Evolutionary conservation across 2,888 invertebrate species (phyloP).

Genomic region (Cordylochernes scorpioides): DNA sequence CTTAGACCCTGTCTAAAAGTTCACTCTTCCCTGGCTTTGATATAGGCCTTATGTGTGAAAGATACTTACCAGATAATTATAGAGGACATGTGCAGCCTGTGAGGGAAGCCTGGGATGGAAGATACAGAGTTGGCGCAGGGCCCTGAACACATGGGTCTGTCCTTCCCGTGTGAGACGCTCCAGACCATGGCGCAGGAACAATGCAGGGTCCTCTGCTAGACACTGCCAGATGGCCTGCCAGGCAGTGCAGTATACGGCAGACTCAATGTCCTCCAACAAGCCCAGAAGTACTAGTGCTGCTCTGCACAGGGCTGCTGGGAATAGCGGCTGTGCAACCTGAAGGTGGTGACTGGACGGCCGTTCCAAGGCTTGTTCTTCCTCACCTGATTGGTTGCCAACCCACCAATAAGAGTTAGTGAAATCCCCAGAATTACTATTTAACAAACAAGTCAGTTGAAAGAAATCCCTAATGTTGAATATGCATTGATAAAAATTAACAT

Average conservation of each 20-base stretch:
- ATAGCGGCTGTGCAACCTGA: constrained; percentile 59
- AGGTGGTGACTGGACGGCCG: constrained; percentile 11
- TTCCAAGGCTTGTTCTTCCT: constrained; percentile 12
- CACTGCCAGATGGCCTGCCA: constrained; percentile 95
- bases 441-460: too few species aligned
- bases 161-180: constrained; percentile 78
- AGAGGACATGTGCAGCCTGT: constrained; percentile 88
- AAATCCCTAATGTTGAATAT: too few species aligned
- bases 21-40: too few species aligned
- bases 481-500: too few species aligned
- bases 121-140: constrained; percentile 58
- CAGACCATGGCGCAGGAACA: constrained; percentile 79
- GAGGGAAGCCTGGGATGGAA: constrained; percentile 26
- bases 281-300: constrained; percentile 83
- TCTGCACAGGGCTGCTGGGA: constrained; percentile 85
- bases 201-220: constrained; percentile 82
- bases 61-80: constrained; percentile 59
- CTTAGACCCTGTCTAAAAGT: too few species aligned
- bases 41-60: neutral
- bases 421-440: too few species aligned
- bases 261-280: constrained; percentile 47
- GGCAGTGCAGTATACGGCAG: constrained; percentile 80
- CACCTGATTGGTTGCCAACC: too few species aligned
- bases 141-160: constrained; percentile 82
- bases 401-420: too few species aligned